Percentiles rank a stretch among this genome's conserved stretches.
phyloP scores from a whole-genome alignment of 1,140 invertebrate species.

The Platorchestia sp. region DNA sequence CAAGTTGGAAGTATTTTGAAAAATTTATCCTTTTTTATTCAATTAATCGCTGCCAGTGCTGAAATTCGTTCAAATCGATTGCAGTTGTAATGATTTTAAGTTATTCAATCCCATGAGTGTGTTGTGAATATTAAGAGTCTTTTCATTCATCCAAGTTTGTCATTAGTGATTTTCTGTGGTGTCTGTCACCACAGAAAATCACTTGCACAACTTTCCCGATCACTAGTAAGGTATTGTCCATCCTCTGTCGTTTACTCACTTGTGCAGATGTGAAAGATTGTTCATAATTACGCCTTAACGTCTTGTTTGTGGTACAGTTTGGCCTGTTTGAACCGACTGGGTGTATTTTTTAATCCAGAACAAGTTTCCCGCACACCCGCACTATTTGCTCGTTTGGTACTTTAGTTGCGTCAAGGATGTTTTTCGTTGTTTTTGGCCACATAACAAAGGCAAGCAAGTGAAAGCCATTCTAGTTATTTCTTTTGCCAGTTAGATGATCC shows the following conservation, averaged over 20 bases:
- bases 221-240: neutral
- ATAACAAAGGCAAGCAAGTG: too few relatives aligned
- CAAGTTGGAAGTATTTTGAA: too few relatives aligned
- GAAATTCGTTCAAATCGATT: neutral
- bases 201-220: neutral
- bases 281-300: neutral
- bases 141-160: neutral
- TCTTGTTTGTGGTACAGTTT: neutral
- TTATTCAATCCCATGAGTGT: neutral
- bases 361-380: neutral
- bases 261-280: neutral
- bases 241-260: neutral
- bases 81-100: neutral
- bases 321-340: neutral
- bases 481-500: too few relatives aligned
- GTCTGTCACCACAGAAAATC: neutral
- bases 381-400: neutral
- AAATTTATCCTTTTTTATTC: neutral
- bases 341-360: neutral
- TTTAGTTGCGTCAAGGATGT: too few relatives aligned
- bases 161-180: neutral
- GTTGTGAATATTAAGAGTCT: neutral
- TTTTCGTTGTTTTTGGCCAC: too few relatives aligned
- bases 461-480: too few relatives aligned
- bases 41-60: neutral